Base-by-base conservation (phyloP, 1,140 invertebrate genomes). In the Drosophila saltans region DNA sequence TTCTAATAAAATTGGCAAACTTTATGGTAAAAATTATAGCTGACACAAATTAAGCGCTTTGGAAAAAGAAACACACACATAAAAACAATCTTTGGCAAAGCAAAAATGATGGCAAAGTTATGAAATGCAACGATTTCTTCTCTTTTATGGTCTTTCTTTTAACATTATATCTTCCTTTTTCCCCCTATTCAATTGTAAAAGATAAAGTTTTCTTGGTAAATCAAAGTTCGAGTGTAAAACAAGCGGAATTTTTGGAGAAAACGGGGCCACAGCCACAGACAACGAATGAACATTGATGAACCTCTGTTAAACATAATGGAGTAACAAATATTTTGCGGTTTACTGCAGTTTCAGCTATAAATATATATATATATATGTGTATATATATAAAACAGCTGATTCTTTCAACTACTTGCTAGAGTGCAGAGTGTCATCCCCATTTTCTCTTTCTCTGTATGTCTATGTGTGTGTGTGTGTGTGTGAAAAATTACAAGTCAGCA, bases 401-500 rank as follows among this genome's bases (percentile, higher is more conserved):
- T 26, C 45, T 26, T 9, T 52, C 24, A 52, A 24, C 45, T 52
- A 26, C 45, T 52, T 52, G 45, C 9, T 9, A 52, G 9, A 52
- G 9, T 52, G 21, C 45, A 52, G 45, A 52, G 2, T 52, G 45
- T 52, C 45, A 52, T 52, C 6, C 45, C 24, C 16, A 21, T 21
- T 48, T 48, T 21, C 56, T 7, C 10, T 33, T 21, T 10, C 40
- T 48, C 6, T 36, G 6, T 36, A 1, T 36, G 6, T 36, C 3
- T 36, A 1, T 69, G 80, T 77, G 80, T 89, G 79, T 75, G 84
- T 89, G 33, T 69, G 80, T 77, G 80, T 89, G 79, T 75, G 84
- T 89, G 85, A 89, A 90, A 89, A 89, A 89, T 89, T 90, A 89
- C 84, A 89, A 89, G 84, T 89, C 84, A 89, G 84, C 84, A 70